Conservation (phyloP, 2,113 vertebrate genomes). For the Apodemus speciosus region DNA sequence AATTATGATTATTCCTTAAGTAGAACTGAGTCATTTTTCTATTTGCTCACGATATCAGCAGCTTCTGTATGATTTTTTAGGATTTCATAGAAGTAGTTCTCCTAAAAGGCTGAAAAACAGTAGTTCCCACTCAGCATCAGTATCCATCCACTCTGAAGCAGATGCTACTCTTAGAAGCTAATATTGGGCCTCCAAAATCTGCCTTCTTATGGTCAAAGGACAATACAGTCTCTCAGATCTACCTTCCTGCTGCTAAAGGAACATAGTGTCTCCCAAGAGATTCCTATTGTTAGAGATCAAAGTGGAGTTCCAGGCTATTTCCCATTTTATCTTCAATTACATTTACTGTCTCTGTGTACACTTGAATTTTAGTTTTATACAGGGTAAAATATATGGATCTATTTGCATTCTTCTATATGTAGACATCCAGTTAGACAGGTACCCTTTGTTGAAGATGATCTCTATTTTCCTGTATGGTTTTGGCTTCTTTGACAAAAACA, state of each 20-base stretch:
- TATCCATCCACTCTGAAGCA: background rate
- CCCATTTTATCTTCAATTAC: too few species aligned
- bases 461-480: too few species aligned
- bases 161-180: background rate
- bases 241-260: background rate
- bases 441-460: too few species aligned
- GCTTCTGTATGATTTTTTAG: background rate
- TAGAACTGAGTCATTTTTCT: background rate
- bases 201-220: background rate
- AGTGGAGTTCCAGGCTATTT: too few species aligned
- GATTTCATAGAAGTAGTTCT: background rate
- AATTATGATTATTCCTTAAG: background rate
- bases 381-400: too few species aligned
- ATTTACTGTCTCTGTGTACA: too few species aligned
- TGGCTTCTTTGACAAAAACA: too few species aligned
- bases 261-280: background rate
- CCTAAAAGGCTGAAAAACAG: background rate
- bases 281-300: background rate
- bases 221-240: background rate
- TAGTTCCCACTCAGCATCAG: fast-evolving
- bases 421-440: too few species aligned
- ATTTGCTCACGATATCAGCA: fast-evolving
- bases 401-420: too few species aligned
- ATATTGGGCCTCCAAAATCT: fast-evolving
- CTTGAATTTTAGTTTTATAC: too few species aligned